These are phyloP conservation scores for Biston betularia DNA, from an alignment of 2,888 invertebrate genomes.

Conservation along the genomic window DNA sequence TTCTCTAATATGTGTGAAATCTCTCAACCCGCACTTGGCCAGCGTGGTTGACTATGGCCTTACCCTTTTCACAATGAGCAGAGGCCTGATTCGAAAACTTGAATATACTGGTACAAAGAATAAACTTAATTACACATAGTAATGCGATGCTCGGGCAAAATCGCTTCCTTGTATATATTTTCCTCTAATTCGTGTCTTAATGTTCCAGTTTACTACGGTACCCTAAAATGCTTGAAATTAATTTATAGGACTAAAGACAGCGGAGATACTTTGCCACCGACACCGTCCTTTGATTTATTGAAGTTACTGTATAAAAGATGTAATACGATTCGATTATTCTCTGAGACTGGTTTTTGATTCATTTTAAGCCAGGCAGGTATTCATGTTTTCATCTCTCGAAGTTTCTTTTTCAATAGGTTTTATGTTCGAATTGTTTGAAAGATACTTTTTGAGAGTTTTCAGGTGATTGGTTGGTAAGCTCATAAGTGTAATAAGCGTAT, in stretches of 20 bases:
- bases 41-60: too few species aligned
- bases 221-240: constrained; percentile 1
- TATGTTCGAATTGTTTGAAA: neutral
- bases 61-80: too few species aligned
- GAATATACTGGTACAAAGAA: too few species aligned
- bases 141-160: too few species aligned
- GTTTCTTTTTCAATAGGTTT: neutral
- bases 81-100: too few species aligned
- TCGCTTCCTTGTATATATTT: too few species aligned
- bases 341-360: neutral
- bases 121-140: too few species aligned
- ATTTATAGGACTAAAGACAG: constrained; percentile 5
- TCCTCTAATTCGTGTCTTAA: too few species aligned
- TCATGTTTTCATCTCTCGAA: neutral
- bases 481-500: neutral
- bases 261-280: neutral
- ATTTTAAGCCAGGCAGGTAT: neutral
- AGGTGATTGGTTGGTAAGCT: neutral
- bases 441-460: neutral
- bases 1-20: too few species aligned
- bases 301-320: neutral
- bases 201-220: neutral
- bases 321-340: constrained; percentile 1
- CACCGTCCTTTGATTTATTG: constrained; percentile 10
- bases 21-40: too few species aligned